Evolutionary conservation across 2,797 vertebrate species (phyloP).

Genomic region (Pseudomugil gertrudae): DNA sequence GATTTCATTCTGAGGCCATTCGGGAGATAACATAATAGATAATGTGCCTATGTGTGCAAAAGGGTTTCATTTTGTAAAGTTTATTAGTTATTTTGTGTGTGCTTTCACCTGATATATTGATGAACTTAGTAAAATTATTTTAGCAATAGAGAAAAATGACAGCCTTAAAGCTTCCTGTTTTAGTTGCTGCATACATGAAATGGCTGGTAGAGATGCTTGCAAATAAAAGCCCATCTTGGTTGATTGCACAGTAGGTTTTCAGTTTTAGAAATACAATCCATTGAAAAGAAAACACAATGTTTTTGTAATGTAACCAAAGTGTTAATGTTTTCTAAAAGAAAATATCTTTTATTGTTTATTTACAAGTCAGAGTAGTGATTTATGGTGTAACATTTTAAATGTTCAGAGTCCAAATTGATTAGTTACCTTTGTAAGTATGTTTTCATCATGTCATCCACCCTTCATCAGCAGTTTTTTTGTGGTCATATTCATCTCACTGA

Average conservation of each 20-base stretch:
- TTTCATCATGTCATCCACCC: not conserved
- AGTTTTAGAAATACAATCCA: not conserved
- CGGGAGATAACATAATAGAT: no score
- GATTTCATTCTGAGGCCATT: slow-evolving; percentile 52
- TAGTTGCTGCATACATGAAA: not conserved
- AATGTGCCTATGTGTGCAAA: not conserved
- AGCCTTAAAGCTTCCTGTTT: not conserved
- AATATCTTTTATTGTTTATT: not conserved
- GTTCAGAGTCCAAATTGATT: not conserved
- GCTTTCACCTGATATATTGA: not conserved
- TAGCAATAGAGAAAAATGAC: not conserved
- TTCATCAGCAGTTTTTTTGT: not conserved
- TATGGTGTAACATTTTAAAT: not conserved
- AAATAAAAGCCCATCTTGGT: not conserved
- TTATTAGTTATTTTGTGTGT: not conserved
- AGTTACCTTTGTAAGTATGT: not conserved
- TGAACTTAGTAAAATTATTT: not conserved
- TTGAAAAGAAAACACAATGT: not conserved
- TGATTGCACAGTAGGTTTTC: not conserved
- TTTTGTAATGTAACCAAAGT: not conserved
- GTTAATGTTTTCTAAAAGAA: not conserved
- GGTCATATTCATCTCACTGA: not conserved
- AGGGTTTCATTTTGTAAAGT: not conserved
- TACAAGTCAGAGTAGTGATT: slow-evolving; percentile 5
- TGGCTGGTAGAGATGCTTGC: not conserved